Conservation (phyloP, 2,797 vertebrate species). For the Dryobates pubescens region DNA sequence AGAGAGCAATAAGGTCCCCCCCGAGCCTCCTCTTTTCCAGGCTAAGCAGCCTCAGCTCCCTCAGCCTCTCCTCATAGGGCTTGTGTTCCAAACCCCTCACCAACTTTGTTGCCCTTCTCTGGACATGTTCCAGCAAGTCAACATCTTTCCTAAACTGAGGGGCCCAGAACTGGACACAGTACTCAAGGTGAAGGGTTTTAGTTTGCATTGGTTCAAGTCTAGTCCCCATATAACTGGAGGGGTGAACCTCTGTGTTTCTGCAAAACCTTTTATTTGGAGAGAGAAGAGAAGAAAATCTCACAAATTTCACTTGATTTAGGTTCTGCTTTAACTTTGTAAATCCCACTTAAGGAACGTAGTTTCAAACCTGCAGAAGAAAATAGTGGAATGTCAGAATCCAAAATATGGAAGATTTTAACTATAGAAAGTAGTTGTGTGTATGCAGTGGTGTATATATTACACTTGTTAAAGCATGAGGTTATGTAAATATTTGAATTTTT, state of each 20-base stretch:
- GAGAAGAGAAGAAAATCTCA: background rate
- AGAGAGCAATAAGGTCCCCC: no score
- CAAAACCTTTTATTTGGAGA: background rate
- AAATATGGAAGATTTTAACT: background rate
- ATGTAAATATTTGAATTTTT: slow-evolving; percentile 30
- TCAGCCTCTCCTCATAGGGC: no score
- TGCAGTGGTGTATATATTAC: background rate
- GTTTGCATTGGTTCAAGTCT: no score
- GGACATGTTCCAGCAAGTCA: no score
- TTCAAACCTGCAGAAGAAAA: background rate
- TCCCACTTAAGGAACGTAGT: background rate
- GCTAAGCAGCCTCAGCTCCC: no score
- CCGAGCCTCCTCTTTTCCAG: no score
- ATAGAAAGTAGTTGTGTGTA: background rate
- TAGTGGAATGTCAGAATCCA: background rate
- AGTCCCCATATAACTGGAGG: background rate
- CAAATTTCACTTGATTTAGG: background rate
- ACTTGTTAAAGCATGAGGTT: slow-evolving; percentile 22
- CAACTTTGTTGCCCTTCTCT: no score
- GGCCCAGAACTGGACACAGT: no score
- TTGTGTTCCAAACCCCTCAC: no score
- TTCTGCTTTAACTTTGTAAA: background rate
- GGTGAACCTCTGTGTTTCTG: background rate
- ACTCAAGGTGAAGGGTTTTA: no score
- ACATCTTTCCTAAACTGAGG: no score